These are phyloP conservation scores for Pristionchus arcanus DNA, from an alignment of 2,888 invertebrate genomes.

Conservation along the genomic window DNA sequence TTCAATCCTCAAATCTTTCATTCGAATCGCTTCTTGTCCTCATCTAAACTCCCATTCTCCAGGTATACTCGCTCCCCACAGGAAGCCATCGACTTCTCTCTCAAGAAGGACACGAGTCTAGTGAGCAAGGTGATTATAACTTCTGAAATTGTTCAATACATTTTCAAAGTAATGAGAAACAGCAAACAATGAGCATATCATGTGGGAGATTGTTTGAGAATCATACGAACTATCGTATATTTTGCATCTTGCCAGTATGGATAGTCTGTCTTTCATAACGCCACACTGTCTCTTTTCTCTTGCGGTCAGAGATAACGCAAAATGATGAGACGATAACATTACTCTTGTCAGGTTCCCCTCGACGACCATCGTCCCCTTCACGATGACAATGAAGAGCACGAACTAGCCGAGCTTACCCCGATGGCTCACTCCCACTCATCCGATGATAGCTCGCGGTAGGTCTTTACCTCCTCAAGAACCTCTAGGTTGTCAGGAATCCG, in stretches of 20 bases:
- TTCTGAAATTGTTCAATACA: too few relatives aligned
- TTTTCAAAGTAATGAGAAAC: too few relatives aligned
- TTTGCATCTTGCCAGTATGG: too few relatives aligned
- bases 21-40: not conserved
- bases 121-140: slow-evolving; percentile 23
- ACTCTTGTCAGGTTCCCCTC: slow-evolving; percentile 35
- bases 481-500: not conserved
- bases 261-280: too few relatives aligned
- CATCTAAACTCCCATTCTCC: not conserved
- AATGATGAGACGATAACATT: not conserved
- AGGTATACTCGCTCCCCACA: slow-evolving; percentile 56
- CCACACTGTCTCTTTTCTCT: too few relatives aligned
- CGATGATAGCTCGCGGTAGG: slow-evolving; percentile 8
- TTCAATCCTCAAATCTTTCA: too few relatives aligned
- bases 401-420: slow-evolving; percentile 47
- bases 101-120: slow-evolving; percentile 77
- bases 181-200: too few relatives aligned
- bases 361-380: slow-evolving; percentile 49
- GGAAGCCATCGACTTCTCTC: slow-evolving; percentile 71
- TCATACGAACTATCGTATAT: too few relatives aligned
- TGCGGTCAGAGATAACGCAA: too few relatives aligned
- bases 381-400: slow-evolving; percentile 55
- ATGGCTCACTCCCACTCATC: slow-evolving; percentile 51
- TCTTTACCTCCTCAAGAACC: not conserved
- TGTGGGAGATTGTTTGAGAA: too few relatives aligned